These are phyloP conservation scores for Delia radicum DNA, from an alignment of 1,140 invertebrate genomes.

Conservation along the genomic window DNA sequence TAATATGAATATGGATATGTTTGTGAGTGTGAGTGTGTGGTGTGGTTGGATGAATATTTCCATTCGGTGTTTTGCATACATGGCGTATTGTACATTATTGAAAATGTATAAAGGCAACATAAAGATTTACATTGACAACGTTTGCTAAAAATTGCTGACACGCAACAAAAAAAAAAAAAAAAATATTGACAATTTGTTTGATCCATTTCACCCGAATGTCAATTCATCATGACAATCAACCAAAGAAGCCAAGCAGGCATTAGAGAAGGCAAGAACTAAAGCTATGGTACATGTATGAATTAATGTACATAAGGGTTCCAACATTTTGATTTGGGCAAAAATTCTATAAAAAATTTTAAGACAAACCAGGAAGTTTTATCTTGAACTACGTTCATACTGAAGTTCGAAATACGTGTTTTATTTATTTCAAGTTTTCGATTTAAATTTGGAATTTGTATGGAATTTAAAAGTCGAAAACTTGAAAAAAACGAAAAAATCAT, in stretches of 20 bases:
- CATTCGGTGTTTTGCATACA: not conserved
- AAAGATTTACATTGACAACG: not conserved
- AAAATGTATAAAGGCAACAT: conserved; percentile 2
- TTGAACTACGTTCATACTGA: too few species aligned
- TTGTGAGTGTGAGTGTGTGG: not conserved
- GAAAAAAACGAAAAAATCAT: too few species aligned
- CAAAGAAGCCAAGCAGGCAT: not conserved
- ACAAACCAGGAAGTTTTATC: too few species aligned
- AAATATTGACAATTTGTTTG: conserved; percentile 31
- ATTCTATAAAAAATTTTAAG: too few species aligned
- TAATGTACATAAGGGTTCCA: too few species aligned
- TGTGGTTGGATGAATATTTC: not conserved
- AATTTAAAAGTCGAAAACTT: too few species aligned
- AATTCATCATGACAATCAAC: conserved; percentile 15
- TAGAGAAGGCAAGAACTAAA: too few species aligned
- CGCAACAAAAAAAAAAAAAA: conserved; percentile 13
- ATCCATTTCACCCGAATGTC: conserved; percentile 29
- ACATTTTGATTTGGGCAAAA: too few species aligned
- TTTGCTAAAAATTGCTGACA: conserved; percentile 7
- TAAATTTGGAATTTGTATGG: too few species aligned
- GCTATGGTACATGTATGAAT: too few species aligned
- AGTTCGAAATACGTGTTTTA: too few species aligned
- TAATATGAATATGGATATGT: not conserved
- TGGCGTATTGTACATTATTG: not conserved
- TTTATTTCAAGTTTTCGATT: too few species aligned